A percentile compares a stretch with the other conserved stretches of the same genome.
Conservation (phyloP, 2,797 vertebrate species). For the Otus scops region DNA sequence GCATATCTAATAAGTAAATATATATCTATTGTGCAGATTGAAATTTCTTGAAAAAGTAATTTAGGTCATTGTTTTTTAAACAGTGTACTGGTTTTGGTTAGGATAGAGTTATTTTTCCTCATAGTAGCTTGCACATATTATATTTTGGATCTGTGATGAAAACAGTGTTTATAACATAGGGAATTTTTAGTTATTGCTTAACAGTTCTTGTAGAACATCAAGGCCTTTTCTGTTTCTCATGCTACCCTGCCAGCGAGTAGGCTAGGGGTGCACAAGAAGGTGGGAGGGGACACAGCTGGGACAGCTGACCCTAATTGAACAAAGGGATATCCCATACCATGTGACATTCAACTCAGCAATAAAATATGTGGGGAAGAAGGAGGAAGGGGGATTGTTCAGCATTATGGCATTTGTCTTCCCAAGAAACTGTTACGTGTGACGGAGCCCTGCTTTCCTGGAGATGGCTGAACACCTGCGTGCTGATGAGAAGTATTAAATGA, state of each 20-base stretch:
- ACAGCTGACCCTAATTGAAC: neutral
- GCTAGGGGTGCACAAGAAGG: neutral
- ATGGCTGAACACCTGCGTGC: too few species aligned
- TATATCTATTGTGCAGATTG: neutral
- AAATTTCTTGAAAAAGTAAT: neutral
- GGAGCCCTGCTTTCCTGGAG: neutral
- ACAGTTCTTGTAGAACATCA: neutral
- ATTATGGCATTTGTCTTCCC: neutral
- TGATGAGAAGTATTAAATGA: too few species aligned
- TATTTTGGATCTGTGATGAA: neutral
- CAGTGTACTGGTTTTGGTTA: neutral
- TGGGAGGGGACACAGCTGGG: neutral
- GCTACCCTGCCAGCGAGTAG: neutral
- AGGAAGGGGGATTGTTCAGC: neutral
- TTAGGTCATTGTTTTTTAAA: neutral
- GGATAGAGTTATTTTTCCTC: neutral
- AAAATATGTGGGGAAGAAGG: neutral
- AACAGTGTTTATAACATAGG: neutral
- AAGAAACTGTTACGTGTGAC: accelerated
- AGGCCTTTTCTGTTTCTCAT: neutral
- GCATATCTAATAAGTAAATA: neutral
- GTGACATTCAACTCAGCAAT: neutral
- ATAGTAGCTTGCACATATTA: neutral
- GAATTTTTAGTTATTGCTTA: neutral
- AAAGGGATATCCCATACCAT: neutral